Evolutionary conservation across 2,113 vertebrate genomes (phyloP).

Genomic region (Spea bombifrons): DNA sequence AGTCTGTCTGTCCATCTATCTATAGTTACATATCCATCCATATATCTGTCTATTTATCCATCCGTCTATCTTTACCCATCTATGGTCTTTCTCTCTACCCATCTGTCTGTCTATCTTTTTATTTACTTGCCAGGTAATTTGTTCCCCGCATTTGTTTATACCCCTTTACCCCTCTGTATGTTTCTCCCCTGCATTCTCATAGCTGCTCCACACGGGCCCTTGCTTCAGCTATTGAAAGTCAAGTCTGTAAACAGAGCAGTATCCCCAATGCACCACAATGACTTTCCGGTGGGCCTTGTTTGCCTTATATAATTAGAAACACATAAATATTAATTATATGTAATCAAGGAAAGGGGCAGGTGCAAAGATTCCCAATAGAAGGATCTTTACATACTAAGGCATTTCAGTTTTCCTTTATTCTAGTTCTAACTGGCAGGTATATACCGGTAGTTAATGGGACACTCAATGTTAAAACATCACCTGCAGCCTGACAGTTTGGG

Average conservation of each 20-base stretch:
- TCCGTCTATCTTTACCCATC: no score
- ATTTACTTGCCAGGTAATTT: no score
- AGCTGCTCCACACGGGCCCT: neutral
- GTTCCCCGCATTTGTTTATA: no score
- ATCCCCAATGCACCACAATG: slow-evolving; percentile 22
- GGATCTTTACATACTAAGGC: neutral
- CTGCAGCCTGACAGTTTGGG: neutral
- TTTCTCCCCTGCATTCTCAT: no score
- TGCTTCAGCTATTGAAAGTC: slow-evolving; percentile 16
- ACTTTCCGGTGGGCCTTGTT: slow-evolving; percentile 22
- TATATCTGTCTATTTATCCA: no score
- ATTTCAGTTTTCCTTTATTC: neutral
- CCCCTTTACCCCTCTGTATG: no score
- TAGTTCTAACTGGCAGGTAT: neutral
- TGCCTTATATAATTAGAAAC: slow-evolving; percentile 24
- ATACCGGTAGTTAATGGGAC: neutral
- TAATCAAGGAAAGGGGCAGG: slow-evolving; percentile 14
- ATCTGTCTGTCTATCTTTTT: no score
- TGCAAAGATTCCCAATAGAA: slow-evolving; percentile 4
- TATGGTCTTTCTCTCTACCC: no score
- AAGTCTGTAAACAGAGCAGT: slow-evolving; percentile 25
- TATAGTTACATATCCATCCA: no score
- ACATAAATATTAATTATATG: slow-evolving; percentile 35
- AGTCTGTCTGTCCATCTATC: no score
- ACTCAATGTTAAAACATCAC: neutral